Percentiles rank a stretch among this genome's conserved stretches.
phyloP scores from a whole-genome alignment of 1,140 invertebrate species.

The Hylyphantes graminicola region DNA sequence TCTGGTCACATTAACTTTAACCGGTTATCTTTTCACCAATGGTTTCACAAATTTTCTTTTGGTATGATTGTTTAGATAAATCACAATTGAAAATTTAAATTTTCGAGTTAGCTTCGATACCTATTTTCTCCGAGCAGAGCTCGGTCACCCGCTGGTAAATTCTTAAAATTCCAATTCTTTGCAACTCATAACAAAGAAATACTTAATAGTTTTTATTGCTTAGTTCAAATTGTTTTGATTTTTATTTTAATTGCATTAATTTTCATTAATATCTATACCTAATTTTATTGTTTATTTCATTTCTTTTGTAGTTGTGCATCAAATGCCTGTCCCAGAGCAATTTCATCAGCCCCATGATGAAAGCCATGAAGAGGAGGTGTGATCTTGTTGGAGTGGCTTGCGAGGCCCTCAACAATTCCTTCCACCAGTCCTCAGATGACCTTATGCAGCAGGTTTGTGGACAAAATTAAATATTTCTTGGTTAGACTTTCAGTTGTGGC shows the following conservation, averaged over 20 bases:
- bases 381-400: conserved; percentile 88
- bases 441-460: conserved; percentile 82
- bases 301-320: conserved; percentile 61
- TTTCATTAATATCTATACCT: neutral
- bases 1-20: too few relatives aligned
- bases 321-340: conserved; percentile 64
- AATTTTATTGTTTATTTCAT: neutral
- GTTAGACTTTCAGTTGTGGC: too few relatives aligned
- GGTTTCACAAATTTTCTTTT: too few relatives aligned
- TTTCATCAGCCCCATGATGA: conserved; percentile 55
- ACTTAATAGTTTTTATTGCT: neutral
- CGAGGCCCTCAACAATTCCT: conserved; percentile 88
- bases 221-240: too few relatives aligned
- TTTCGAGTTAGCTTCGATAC: too few relatives aligned
- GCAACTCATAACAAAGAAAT: neutral
- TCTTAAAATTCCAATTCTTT: neutral
- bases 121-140: too few relatives aligned
- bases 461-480: neutral
- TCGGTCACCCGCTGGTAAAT: too few relatives aligned
- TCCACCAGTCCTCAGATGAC: conserved; percentile 83
- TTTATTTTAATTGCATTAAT: too few relatives aligned
- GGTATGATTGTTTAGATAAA: too few relatives aligned
- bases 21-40: too few relatives aligned
- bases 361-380: conserved; percentile 41
- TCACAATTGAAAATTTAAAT: too few relatives aligned